Base-by-base conservation (phyloP, 2,113 vertebrate species). In the Sinocyclocheilus maitianheensis region DNA sequence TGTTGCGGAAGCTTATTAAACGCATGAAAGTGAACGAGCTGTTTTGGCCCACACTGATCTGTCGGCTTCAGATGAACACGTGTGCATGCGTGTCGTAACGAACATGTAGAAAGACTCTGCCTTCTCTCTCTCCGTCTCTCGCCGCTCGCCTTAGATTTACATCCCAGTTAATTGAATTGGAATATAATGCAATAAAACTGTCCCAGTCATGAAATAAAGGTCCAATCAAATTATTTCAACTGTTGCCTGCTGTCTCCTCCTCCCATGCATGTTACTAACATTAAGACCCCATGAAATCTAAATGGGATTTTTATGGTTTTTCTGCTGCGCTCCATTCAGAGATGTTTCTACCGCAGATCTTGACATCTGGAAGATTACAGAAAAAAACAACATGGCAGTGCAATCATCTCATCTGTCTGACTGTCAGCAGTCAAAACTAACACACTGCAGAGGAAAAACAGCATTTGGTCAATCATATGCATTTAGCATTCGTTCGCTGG, bases 101-200 rank as follows among this genome's bases (percentile, higher is more conserved):
- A 60, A 60, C 30, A 37, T 1, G 16, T 9, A 22, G 26, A 77
- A 30, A 55, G 76, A 78, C 24, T n/a, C 46, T 4, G 18, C 10
- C 22, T 30, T 34, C 24, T 77, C n/a, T 51, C 16, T 20, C 6
- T 55, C 7, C 3, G 18, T 77, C 16, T 34, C 77, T 40, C 37
- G 18, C 10, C 9, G 55, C 53, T n/a, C 18, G 10, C 20, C 30
- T 80, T 12, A n/a, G 77, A 80, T 62, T 80, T 80, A 80, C 55
- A 80, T 62, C 55, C 22, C 2, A 6, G 55, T 24, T 80, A 80
- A 80, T 80, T 80, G 53, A 80, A 80, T n/a, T 62, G 55, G 77
- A 80, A 80, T 80, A n/a, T 80, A 40, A 80, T 60, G 77, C 55
- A 80, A 80, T 80, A 80, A 80, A 80, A 80, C 77, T 62, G 77